Percentiles rank a stretch among this genome's conserved stretches.
Conservation (phyloP, 2,113 vertebrate genomes). For the Todiramphus saurophagus region DNA sequence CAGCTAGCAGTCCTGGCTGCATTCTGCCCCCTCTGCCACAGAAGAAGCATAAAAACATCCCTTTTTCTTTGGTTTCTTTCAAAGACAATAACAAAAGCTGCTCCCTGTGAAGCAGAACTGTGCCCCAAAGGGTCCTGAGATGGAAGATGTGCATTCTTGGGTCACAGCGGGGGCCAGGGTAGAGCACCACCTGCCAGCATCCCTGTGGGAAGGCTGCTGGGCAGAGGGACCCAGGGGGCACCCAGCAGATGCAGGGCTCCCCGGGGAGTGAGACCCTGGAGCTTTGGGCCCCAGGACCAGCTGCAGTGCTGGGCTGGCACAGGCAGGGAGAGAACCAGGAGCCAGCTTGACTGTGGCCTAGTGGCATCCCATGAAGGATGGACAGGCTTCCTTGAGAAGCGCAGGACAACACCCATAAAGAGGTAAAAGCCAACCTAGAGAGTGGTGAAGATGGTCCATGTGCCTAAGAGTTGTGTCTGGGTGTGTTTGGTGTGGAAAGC, state of each 20-base stretch:
- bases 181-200: background rate
- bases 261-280: fast-evolving
- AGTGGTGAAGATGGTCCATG: background rate
- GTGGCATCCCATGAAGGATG: background rate
- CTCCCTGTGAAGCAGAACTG: fast-evolving
- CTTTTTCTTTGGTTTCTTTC: background rate
- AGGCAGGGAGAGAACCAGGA: background rate
- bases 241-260: background rate
- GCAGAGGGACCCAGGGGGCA: too few relatives aligned
- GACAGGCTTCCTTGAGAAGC: background rate
- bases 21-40: background rate
- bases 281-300: background rate
- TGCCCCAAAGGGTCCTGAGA: too few relatives aligned
- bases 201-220: background rate
- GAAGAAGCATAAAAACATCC: background rate
- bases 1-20: background rate
- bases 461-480: background rate
- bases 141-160: background rate
- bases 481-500: background rate
- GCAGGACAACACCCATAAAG: background rate
- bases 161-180: fast-evolving
- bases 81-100: background rate
- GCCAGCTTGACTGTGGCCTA: background rate
- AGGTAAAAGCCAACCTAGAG: background rate
- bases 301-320: fast-evolving